Conservation (phyloP, 2,113 vertebrate genomes). For the Camelus dromedarius region DNA sequence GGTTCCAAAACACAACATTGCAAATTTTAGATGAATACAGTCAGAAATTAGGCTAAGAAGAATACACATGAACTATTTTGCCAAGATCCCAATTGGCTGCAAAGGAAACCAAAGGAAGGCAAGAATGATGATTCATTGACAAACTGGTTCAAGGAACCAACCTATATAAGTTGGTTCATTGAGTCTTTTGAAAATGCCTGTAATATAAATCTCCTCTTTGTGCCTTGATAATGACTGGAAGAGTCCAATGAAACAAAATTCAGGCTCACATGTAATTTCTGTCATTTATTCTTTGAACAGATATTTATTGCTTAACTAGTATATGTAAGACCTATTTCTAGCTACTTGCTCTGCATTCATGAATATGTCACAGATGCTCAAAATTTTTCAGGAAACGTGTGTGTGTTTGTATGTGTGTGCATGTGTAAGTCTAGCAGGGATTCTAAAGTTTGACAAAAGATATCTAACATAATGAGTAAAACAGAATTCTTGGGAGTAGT, state of each 20-base stretch:
- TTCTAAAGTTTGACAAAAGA: slow-evolving; percentile 17
- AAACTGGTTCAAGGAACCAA: background rate
- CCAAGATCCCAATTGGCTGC: background rate
- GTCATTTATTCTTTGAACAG: background rate
- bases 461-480: background rate
- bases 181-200: background rate
- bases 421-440: background rate
- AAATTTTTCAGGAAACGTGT: background rate
- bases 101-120: background rate
- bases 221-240: background rate
- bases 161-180: background rate
- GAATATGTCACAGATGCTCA: background rate
- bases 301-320: background rate
- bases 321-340: background rate
- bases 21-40: background rate
- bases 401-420: background rate
- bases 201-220: background rate
- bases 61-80: background rate
- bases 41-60: background rate
- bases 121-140: background rate
- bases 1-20: background rate
- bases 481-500: background rate
- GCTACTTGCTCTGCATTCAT: background rate
- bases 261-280: background rate
- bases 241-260: background rate